Base-by-base conservation (phyloP, 30 jellyfish, hydroid and myxozoan species). In the Chrysaora quinquecirrha region DNA sequence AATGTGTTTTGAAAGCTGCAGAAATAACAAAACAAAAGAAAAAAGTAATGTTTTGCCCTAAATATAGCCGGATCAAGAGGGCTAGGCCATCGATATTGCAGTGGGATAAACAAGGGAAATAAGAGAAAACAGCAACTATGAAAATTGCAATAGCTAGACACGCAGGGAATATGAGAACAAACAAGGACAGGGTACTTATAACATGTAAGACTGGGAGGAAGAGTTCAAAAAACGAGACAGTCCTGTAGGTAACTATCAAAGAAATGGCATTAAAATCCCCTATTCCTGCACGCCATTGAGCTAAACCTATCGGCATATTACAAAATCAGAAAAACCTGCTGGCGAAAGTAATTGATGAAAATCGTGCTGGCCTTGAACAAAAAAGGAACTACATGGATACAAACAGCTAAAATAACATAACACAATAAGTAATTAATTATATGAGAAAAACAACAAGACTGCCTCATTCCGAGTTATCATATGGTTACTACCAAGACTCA, bases 321-420 rank as follows among this genome's bases (percentile, higher is more conserved):
- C 24, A n/a, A 31, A 54, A 54, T 7, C 69, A 54, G 69, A 31
- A n/a, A 54, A 7, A 54, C 69, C 69, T 54, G 24, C 69, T 54
- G 69, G 18, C 24, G 69, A 54, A 54, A 54, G 69, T 31, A 54
- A 31, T 54, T 54, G 30, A n/a, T 31, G 20, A 54, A 16, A 54
- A 54, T 54, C 20, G 20, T 14, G 18, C 69, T 54, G 69, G 69
- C 69, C 69, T 54, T 54, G 6, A 54, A 16, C 18, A 54, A n/a
- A 54, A 54, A 54, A 31, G 20, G 18, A 54, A 7, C 24, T 0
- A 3, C 7, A 54, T n/a, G 24, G 24, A 54, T 31, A 54, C 20
- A 28, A 54, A 54, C 3, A n/a, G 18, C 69, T 3, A 54, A 54
- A 54, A n/a, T 6, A 54, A n/a, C 24, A 54, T n/a, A 54, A 54